Base-by-base conservation (phyloP, 2,797 vertebrate genomes). In the Pipistrellus kuhlii region DNA sequence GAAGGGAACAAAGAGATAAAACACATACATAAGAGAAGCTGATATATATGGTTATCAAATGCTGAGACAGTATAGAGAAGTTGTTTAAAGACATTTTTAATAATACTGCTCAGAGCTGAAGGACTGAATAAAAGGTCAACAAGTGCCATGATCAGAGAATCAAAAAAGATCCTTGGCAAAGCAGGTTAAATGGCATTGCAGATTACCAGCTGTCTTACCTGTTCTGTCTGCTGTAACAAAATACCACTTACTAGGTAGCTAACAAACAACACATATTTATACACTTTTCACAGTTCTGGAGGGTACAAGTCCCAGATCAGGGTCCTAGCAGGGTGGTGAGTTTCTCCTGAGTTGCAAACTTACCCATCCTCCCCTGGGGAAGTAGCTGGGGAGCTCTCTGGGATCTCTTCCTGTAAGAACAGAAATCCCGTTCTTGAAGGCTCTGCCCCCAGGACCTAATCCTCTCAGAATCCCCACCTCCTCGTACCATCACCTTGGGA, bases 61-160 rank as follows among this genome's bases (percentile, higher is more conserved):
- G 27, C 64, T 69, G 15, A 44, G 23, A 72, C 20, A 62, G 57
- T 85, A 48, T 53, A 6, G 8, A 77, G 46, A 75, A 55, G 44
- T 76, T 57, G 41, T 57, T 96, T 86, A 55, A 92, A 53, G 73
- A 51, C 20, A 73, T 48, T 77, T 73, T 15, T 57, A 73, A 23
- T 76, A 53, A 18, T 71, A 72, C 82, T 59, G 15, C 68, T 85
- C 6, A 51, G 4, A 71, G 38, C 17, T 20, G 41, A 76, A 57
- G 44, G 5, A 23, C n/a, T 76, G 12, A 32, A 32, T 32, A 66
- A 81, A 82, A 51, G 25, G 13, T 51, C 5, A 32, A n/a, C 6
- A 64, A 76, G 51, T 78, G 7, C 4, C 9, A 41, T 23, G 32
- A 23, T 77, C 14, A 55, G 27, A 82, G 38, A 81, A 13, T 32